Percentiles rank a stretch among this genome's conserved stretches.
These are phyloP conservation scores for Bradypodion ventrale DNA, from an alignment of 2,797 vertebrate genomes.

Conservation along the genomic window DNA sequence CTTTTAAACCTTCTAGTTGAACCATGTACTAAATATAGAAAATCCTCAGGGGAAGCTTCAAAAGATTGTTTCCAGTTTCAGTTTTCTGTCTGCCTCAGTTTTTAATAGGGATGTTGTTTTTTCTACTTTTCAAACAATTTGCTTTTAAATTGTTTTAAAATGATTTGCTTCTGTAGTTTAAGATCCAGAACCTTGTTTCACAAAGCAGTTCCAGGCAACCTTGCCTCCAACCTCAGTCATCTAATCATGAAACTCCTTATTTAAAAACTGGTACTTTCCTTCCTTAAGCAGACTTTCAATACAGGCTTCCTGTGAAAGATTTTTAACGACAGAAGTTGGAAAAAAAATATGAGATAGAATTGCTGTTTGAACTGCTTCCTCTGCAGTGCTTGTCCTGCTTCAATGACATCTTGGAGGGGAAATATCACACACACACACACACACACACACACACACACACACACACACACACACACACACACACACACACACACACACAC, in stretches of 20 bases:
- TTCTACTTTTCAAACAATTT: too few relatives aligned
- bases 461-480: neutral
- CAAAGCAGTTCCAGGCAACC: neutral
- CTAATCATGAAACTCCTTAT: neutral
- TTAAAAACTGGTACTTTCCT: neutral
- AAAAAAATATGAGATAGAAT: neutral
- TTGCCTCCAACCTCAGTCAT: neutral
- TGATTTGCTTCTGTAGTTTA: too few relatives aligned
- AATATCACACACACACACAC: neutral
- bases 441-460: neutral
- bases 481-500: too few relatives aligned
- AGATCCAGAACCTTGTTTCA: neutral
- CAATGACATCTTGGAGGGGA: neutral
- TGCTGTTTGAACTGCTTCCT: neutral
- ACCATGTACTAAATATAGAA: too few relatives aligned
- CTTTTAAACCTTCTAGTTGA: too few relatives aligned
- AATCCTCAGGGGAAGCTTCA: too few relatives aligned
- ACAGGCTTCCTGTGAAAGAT: neutral
- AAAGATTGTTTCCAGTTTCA: too few relatives aligned
- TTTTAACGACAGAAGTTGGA: neutral
- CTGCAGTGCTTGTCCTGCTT: conserved; percentile 1
- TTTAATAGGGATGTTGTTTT: too few relatives aligned
- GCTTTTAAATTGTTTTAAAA: too few relatives aligned
- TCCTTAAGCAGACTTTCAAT: conserved; percentile 20
- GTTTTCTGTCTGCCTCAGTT: too few relatives aligned